Evolutionary conservation across 2,113 vertebrate species (phyloP).

Genomic region (Tetraodon nigroviridis): DNA sequence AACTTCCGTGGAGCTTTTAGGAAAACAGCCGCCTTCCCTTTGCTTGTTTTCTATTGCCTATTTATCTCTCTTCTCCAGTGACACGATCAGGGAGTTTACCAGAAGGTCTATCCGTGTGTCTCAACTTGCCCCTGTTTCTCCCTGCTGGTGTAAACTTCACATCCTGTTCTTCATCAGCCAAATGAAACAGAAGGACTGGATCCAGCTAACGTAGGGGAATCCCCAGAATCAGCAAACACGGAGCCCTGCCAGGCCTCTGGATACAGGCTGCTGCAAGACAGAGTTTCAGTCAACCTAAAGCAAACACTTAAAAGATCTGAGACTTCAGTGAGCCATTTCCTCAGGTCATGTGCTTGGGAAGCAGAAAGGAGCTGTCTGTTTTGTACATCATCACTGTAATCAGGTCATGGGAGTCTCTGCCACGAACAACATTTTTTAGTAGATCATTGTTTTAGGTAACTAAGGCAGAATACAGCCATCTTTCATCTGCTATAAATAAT

Average conservation of each 20-base stretch:
- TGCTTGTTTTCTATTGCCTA: constrained; percentile 55
- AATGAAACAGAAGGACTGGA: constrained; percentile 51
- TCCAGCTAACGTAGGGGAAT: constrained; percentile 48
- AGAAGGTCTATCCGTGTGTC: constrained; percentile 52
- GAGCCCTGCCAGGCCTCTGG: constrained; percentile 15
- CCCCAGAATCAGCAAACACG: constrained; percentile 33
- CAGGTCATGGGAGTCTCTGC: constrained; percentile 17
- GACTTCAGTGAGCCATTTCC: constrained; percentile 14
- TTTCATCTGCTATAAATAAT: constrained; percentile 61
- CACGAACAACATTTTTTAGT: too few relatives aligned
- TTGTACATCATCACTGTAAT: constrained; percentile 19
- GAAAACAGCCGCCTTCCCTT: constrained; percentile 55
- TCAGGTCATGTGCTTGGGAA: constrained; percentile 26
- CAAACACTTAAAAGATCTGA: too few relatives aligned
- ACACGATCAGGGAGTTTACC: constrained; percentile 51
- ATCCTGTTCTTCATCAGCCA: constrained; percentile 59
- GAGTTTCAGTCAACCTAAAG: too few relatives aligned
- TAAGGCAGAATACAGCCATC: constrained; percentile 50
- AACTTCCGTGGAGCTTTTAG: constrained; percentile 61
- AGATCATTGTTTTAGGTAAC: constrained; percentile 60
- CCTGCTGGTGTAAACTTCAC: constrained; percentile 55
- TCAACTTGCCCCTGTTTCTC: constrained; percentile 55
- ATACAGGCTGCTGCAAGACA: constrained; percentile 14
- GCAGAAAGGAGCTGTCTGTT: constrained; percentile 10
- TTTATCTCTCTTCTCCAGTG: constrained; percentile 57